These are phyloP conservation scores for Corydoras maculifer DNA, from an alignment of 2,113 vertebrate genomes.

Conservation along the genomic window DNA sequence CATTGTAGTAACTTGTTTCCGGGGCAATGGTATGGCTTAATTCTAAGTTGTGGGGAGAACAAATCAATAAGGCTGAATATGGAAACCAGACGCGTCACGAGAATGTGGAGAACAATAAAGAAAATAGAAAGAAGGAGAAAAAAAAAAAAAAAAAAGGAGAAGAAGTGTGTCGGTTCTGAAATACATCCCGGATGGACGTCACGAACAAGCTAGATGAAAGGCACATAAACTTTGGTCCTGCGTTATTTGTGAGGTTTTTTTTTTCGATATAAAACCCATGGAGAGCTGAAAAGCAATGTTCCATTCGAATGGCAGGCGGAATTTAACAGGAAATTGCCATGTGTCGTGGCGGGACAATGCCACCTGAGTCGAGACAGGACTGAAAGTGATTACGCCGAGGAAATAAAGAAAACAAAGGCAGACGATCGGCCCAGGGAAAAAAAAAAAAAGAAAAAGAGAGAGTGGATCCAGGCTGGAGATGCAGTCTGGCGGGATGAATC, in stretches of 20 bases:
- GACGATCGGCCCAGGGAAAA: no score
- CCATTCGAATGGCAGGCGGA: slow-evolving; percentile 28
- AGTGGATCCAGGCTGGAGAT: slow-evolving; percentile 30
- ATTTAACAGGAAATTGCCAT: slow-evolving; percentile 14
- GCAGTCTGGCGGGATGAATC: slow-evolving; percentile 32
- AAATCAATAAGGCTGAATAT: slow-evolving; percentile 7
- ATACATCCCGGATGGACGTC: slow-evolving; percentile 51
- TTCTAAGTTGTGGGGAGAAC: slow-evolving; percentile 22
- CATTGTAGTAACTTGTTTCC: slow-evolving; percentile 13
- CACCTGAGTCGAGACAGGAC: slow-evolving; percentile 41
- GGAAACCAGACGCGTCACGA: slow-evolving; percentile 28
- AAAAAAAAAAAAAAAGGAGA: slow-evolving; percentile 7
- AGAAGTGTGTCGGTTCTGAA: slow-evolving; percentile 47
- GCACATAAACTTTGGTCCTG: slow-evolving; percentile 82
- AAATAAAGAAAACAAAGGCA: slow-evolving; percentile 15
- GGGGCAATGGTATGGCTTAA: slow-evolving; percentile 42
- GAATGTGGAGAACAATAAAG: slow-evolving; percentile 16
- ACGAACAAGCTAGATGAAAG: slow-evolving; percentile 64
- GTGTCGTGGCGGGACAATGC: slow-evolving; percentile 31
- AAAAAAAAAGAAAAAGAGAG: no score
- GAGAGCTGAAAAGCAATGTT: slow-evolving; percentile 36
- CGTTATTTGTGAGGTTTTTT: slow-evolving; percentile 54
- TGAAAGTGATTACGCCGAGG: slow-evolving; percentile 10
- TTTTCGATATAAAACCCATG: slow-evolving; percentile 48
- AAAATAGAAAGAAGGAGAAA: slow-evolving; percentile 6